Evolutionary conservation across 2,797 vertebrate species (phyloP), one percentile per base, ranked within the genome.

Genomic region (Peromyscus aztecus): DNA sequence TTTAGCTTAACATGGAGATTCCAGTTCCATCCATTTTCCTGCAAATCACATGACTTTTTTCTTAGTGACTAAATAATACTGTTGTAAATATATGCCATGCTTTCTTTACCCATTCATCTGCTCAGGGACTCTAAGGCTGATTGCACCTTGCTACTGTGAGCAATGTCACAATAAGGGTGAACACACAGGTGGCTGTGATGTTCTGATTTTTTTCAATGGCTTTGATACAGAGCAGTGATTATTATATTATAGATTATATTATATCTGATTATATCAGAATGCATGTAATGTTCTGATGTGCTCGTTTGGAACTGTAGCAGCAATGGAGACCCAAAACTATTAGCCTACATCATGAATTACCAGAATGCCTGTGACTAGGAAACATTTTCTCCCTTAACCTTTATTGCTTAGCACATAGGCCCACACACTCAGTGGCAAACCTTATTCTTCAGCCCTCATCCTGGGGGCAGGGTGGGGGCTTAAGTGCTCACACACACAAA

Each of bases 211-310:
- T 24, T 52, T n/a, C 46, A 69, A n/a, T 24, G 31, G 9, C 63
- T 90, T 92, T 19, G 27, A 37, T 71, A 73, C 7, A 91, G 67
- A 95, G 77, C 78, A 94, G 95, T 61, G 87, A 69, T 63, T 0
- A 23, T 40, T n/a, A n/a, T n/a, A n/a, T n/a, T n/a, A n/a, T n/a
- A n/a, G n/a, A n/a, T n/a, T n/a, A n/a, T n/a, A n/a, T n/a, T n/a
- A n/a, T n/a, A n/a, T n/a, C n/a, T n/a, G n/a, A n/a, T n/a, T n/a
- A n/a, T n/a, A n/a, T 19, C 52, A 43, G 77, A 86, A 93, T 69
- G 55, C 83, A 29, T 24, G 46, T 8, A 59, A 37, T 17, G 49
- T 37, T 29, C 13, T 24, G 40, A 17, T 29, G 31, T 67, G 31
- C 16, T 86, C n/a, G 43, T 90, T 95, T 1, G 6, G 61, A 27